Evolutionary conservation across 2,113 vertebrate genomes (phyloP), one percentile per base, ranked within the genome.

Genomic region (Ochotona curzoniae): DNA sequence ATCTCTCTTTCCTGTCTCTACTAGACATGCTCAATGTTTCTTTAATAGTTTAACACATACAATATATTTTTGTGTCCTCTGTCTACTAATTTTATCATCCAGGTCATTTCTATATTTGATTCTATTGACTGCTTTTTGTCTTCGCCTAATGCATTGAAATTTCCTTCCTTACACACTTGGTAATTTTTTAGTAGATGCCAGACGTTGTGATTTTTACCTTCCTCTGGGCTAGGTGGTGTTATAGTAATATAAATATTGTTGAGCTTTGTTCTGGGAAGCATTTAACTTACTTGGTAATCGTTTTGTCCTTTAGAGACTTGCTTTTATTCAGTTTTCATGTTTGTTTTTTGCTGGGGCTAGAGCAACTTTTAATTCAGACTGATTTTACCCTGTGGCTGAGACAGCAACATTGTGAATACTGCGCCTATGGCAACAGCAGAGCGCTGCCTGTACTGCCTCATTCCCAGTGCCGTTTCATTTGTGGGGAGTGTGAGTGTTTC

Each of bases 261-360:
- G 84, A 64, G 20, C 76, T 93, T 70, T 92, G 60, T 83, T 86
- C 57, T 57, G 9, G 35, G 80, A 80, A 93, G 5, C 57, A 89
- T 67, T 91, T 78, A 64, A 79, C 44, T 61, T 61, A 49, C 23
- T 74, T 69, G 28, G 10, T 69, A 71, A 70, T 60, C 44, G 78
- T 83, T 73, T 60, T 44, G 44, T 60, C 23, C 51, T 84, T 76
- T 63, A 9, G 17, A 80, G 38, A 12, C 44, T 75, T 91, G 51
- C 57, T 44, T 85, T 23, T 7, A 38, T 76, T 60, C 30, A 64
- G 30, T 8, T 5, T 23, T 71, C 49, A 44, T 12, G 8, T 30
- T n/a, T 78, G 5, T 60, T 66, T 13, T 20, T 30, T 23, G 30
- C 23, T 70, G 10, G 17, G n/a, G 17, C 12, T 25, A 74, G 32